Percentiles rank a stretch among this genome's conserved stretches.
phyloP scores from a whole-genome alignment of 2,113 vertebrate species.

The Myanophis thanlyinensis region DNA sequence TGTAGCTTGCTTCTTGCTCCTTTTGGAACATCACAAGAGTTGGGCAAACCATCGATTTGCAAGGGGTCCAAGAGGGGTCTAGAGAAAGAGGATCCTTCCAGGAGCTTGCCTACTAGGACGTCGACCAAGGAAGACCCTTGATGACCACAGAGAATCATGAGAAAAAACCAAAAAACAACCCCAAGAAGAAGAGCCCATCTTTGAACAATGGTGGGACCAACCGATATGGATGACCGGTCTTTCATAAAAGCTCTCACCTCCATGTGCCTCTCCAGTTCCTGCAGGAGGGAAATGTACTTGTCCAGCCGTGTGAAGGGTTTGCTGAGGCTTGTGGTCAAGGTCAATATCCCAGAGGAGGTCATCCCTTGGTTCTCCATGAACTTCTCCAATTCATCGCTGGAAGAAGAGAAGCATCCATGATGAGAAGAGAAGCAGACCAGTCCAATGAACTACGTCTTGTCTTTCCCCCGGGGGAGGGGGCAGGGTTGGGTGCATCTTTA shows the following conservation, averaged over 20 bases:
- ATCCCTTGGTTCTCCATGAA: conserved; percentile 97
- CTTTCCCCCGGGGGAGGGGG: not conserved
- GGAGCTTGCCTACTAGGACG: not conserved
- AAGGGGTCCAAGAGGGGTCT: not conserved
- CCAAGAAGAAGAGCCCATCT: not conserved
- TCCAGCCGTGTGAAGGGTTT: conserved; percentile 96
- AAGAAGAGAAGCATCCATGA: conserved; percentile 1
- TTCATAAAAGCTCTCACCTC: conserved; percentile 79
- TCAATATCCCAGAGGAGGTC: conserved; percentile 83
- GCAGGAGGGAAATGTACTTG: conserved; percentile 90
- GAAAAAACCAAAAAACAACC: not conserved
- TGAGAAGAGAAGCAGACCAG: not conserved
- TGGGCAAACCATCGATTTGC: not conserved
- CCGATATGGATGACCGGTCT: not conserved
- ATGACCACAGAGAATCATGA: not conserved
- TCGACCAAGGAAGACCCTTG: not conserved
- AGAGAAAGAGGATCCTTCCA: not conserved
- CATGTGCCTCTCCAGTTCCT: conserved; percentile 94
- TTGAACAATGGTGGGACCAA: not conserved
- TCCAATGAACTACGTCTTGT: not conserved
- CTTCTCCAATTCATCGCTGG: conserved; percentile 90
- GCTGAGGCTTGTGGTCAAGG: conserved; percentile 94
- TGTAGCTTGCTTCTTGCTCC: not conserved
- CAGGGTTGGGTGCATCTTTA: not conserved
- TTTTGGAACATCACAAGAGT: not conserved